phyloP scores from a whole-genome alignment of 2,888 invertebrate species.

The Amblyjoppa proteus region DNA sequence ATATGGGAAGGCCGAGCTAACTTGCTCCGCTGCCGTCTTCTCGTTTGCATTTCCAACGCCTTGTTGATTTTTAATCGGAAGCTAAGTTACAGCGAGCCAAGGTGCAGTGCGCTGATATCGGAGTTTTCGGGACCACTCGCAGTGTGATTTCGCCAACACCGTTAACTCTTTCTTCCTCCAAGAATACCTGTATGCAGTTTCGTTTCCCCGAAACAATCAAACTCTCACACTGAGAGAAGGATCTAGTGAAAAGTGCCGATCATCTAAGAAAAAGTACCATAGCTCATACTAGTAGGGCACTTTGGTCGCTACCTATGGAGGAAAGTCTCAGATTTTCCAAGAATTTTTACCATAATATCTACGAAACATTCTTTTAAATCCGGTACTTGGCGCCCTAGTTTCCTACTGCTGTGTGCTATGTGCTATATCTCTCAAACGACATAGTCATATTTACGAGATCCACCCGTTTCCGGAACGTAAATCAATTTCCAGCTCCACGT shows the following conservation, averaged over 20 bases:
- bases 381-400: too few species aligned
- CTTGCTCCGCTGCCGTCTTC: background rate
- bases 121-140: constrained; percentile 6
- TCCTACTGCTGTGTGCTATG: too few species aligned
- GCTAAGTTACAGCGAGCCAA: constrained; percentile 18
- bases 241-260: too few species aligned
- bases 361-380: too few species aligned
- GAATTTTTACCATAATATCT: background rate
- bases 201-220: constrained; percentile 35
- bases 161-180: background rate
- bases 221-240: background rate
- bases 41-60: constrained; percentile 51
- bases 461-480: too few species aligned
- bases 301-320: too few species aligned
- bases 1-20: constrained; percentile 22
- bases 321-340: too few species aligned
- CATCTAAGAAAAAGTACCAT: too few species aligned
- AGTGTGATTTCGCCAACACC: background rate
- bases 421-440: too few species aligned
- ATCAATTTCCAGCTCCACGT: constrained; percentile 47
- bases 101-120: constrained; percentile 46
- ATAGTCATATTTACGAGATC: too few species aligned
- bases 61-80: constrained; percentile 23
- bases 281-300: too few species aligned
- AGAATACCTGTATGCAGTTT: background rate